Evolutionary conservation across 2,797 vertebrate genomes (phyloP).

Genomic region (Graptemys geographica): DNA sequence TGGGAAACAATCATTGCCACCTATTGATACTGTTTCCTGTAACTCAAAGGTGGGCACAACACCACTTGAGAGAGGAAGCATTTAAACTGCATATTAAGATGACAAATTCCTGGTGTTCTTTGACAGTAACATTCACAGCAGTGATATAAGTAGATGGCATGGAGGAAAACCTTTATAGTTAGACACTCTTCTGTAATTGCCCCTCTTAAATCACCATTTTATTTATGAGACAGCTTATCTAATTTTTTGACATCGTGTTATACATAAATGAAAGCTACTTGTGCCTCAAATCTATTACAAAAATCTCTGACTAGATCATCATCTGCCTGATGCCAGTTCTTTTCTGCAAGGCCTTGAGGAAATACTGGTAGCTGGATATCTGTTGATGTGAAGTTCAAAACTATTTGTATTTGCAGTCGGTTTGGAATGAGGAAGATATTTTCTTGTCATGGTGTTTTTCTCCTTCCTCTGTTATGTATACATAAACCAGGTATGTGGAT

Average conservation of each 20-base stretch:
- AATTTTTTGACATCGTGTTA: background rate
- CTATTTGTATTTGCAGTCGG: background rate
- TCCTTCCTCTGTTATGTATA: background rate
- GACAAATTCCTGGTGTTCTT: background rate
- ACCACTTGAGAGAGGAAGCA: background rate
- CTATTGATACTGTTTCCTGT: background rate
- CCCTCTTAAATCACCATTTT: background rate
- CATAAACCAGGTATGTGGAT: background rate
- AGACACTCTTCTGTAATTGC: background rate
- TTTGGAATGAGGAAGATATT: background rate
- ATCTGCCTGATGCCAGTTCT: background rate
- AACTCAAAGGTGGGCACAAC: background rate
- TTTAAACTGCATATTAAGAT: background rate
- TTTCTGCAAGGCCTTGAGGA: background rate
- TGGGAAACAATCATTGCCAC: background rate
- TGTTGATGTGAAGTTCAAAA: constrained; percentile 1
- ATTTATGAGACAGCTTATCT: background rate
- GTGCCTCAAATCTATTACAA: background rate
- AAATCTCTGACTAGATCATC: background rate
- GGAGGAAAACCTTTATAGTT: background rate
- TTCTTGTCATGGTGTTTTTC: background rate
- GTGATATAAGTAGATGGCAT: background rate
- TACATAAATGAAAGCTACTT: background rate
- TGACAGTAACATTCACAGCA: background rate
- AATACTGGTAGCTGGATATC: background rate